phyloP scores from a whole-genome alignment of 2,888 invertebrate species.

The Ochropacha duplaris region DNA sequence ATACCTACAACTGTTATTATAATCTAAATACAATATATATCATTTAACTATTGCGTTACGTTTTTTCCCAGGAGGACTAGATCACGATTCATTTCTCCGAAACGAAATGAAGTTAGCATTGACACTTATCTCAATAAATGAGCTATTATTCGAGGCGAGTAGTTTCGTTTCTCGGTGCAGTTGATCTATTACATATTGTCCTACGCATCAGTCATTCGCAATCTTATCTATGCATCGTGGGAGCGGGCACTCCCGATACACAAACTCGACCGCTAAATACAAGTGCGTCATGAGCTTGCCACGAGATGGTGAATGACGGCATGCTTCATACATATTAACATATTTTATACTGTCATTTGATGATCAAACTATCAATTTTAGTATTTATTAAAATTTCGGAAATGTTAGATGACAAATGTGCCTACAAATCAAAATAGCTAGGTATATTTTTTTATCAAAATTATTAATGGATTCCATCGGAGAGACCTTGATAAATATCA shows the following conservation, averaged over 20 bases:
- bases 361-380: conserved; percentile 19
- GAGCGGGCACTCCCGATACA: conserved; percentile 53
- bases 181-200: conserved; percentile 78
- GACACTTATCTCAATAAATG: conserved; percentile 77
- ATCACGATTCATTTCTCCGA: conserved; percentile 44
- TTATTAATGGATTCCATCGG: background rate
- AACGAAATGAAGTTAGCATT: conserved; percentile 49
- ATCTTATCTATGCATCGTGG: conserved; percentile 78
- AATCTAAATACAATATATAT: conserved; percentile 16
- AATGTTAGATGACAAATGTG: background rate
- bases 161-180: conserved; percentile 58
- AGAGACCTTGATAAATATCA: background rate
- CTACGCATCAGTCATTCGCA: conserved; percentile 75
- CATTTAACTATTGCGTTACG: conserved; percentile 29
- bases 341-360: conserved; percentile 33
- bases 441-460: background rate
- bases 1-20: conserved; percentile 8
- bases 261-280: conserved; percentile 35
- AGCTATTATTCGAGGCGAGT: conserved; percentile 61
- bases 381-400: conserved; percentile 10
- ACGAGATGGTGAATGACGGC: conserved; percentile 32
- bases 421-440: background rate
- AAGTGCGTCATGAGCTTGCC: conserved; percentile 34
- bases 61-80: conserved; percentile 46
- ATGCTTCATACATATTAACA: conserved; percentile 26